A percentile compares a stretch with the other conserved stretches of the same genome.
phyloP scores from a whole-genome alignment of 2,113 vertebrate genomes.

The Tachysurus vachellii region DNA sequence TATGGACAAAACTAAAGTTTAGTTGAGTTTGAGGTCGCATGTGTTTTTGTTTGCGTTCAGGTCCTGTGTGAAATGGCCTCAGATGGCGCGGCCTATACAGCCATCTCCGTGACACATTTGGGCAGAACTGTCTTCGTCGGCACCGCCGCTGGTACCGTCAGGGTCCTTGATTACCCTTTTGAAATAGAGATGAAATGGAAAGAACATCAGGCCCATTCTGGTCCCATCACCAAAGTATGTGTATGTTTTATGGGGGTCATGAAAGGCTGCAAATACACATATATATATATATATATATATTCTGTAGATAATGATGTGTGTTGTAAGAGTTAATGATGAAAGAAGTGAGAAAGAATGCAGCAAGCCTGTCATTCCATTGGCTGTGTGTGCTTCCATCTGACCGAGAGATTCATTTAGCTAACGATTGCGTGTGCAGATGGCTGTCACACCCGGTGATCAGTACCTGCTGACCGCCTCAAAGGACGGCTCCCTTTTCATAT shows the following conservation, averaged over 20 bases:
- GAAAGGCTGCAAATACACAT: not conserved
- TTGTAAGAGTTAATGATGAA: not conserved
- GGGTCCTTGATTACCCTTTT: not conserved
- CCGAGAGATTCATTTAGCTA: not conserved
- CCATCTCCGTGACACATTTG: not conserved
- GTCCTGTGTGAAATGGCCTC: not conserved
- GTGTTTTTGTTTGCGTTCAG: not conserved
- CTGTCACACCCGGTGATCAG: not conserved
- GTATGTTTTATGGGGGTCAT: not conserved
- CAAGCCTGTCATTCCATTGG: not conserved
- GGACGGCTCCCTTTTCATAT: slow-evolving; percentile 8
- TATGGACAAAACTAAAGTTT: not conserved
- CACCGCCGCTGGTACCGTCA: not conserved
- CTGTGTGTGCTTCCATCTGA: not conserved
- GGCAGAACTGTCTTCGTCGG: not conserved
- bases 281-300: not conserved
- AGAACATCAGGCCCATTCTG: slow-evolving; percentile 1
- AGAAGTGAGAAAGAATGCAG: not conserved
- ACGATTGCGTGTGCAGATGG: not conserved
- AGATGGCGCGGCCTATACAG: not conserved
- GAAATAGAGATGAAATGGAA: not conserved
- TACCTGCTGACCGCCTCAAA: not conserved
- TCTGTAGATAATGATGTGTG: not conserved
- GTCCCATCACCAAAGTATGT: slow-evolving; percentile 13
- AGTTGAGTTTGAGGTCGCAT: not conserved